Evolutionary conservation across 1,140 invertebrate species (phyloP), one percentile per base, ranked within the genome.

Genomic region (Ctenoplectra terminalis): DNA sequence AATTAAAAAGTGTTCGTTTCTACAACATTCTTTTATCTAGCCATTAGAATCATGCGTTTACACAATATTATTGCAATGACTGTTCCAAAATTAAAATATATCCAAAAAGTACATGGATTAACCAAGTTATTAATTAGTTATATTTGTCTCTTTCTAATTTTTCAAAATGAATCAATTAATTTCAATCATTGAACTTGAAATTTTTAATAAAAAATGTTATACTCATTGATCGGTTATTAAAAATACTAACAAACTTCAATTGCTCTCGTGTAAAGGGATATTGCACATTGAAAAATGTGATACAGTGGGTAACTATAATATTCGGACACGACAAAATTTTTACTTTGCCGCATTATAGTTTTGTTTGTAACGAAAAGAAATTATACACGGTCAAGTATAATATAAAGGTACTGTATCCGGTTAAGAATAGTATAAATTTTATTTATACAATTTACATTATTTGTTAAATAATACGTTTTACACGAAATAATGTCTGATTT

Each of bases 1-100:
- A 84, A 37, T 84, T 63, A 17, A 77, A 74, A 37, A 74, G 31
- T 46, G 48, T 52, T 63, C 50, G 29, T 60, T 60, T 29, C 4
- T 20, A 34, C 23, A 61, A 34, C 13, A 17, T 17, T 3, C 2
- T 63, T 54, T 31, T 67, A 4, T 1, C 9, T 29, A 1, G 1
- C 0, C 11, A 9, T 43, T 56, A 43, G 2, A n/a, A 9, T 5
- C 2, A 34, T 23, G 26, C 34, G 3, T 34, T 50, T 9, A 56
- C 26, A 20, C 5, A 23, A 46, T 20, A 40, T 1, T 15, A 71
- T 17, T 5, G 15, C 13, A 50, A 2, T 4, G 26, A 15, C 40
- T 9, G 11, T 37, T 15, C 17, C 1, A 23, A 29, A 50, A 48
- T 23, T 15, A 9, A 17, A 23, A 52, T 8, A 58, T 17, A 17